Conservation (phyloP, 2,888 invertebrate species). For the Neocrepidodera transversa region DNA sequence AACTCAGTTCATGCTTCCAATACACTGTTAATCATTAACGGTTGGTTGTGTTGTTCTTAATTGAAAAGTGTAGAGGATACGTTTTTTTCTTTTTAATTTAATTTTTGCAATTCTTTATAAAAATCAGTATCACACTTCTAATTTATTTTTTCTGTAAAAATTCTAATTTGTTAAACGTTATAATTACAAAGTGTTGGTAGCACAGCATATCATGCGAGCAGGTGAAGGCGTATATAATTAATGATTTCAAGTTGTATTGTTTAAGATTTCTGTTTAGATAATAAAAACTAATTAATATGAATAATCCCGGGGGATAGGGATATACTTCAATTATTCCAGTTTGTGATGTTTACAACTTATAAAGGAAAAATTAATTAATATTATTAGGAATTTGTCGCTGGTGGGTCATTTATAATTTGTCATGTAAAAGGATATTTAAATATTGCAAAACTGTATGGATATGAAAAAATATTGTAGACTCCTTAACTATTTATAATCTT, state of each 20-base stretch:
- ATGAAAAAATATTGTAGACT: no score
- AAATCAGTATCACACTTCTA: no score
- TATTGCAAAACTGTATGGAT: no score
- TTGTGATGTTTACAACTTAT: slow-evolving; percentile 19
- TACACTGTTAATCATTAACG: background rate
- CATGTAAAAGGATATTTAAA: no score
- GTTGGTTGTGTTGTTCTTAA: no score
- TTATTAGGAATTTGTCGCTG: slow-evolving; percentile 22
- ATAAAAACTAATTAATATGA: slow-evolving; percentile 44
- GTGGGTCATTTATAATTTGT: slow-evolving; percentile 8
- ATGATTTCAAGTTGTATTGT: slow-evolving; percentile 42
- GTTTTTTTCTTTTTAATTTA: no score
- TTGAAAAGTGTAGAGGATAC: no score
- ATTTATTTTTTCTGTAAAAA: no score
- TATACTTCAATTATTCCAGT: slow-evolving; percentile 17
- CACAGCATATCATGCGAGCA: slow-evolving; percentile 40
- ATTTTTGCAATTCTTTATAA: no score
- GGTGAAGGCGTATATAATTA: slow-evolving; percentile 44
- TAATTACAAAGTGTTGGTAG: slow-evolving; percentile 39
- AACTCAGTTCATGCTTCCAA: slow-evolving; percentile 7
- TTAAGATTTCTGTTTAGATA: slow-evolving; percentile 46
- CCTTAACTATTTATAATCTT: slow-evolving; percentile 27
- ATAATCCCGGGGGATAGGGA: slow-evolving; percentile 41
- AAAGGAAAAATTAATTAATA: slow-evolving; percentile 28
- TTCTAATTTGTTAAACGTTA: slow-evolving; percentile 37